phyloP scores from a whole-genome alignment of 92 coral and sea anemone species.

The Porites lobata region DNA sequence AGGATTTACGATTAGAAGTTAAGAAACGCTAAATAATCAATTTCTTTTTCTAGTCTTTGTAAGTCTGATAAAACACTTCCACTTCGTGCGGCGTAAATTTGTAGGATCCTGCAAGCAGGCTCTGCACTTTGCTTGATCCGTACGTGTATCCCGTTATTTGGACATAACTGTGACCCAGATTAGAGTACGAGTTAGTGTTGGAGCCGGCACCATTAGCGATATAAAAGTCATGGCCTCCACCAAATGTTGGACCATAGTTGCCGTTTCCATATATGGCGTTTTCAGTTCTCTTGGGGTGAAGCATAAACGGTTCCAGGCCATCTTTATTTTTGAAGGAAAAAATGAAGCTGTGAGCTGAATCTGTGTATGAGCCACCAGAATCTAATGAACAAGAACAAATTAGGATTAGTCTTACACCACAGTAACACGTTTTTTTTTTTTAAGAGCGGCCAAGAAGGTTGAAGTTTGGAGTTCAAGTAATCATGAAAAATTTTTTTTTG shows the following conservation, averaged over 20 bases:
- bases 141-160: constrained; percentile 56
- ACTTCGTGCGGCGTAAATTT: constrained; percentile 73
- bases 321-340: constrained; percentile 76
- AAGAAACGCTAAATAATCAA: no score
- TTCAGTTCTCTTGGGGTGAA: constrained; percentile 28
- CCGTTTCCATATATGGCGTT: constrained; percentile 69
- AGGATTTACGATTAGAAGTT: no score
- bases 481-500: no score
- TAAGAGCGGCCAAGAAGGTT: no score
- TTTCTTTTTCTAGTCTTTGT: not conserved
- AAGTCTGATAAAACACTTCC: constrained; percentile 78
- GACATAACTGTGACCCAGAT: constrained; percentile 62
- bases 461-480: no score
- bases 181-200: constrained; percentile 58
- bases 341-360: constrained; percentile 70
- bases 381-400: constrained; percentile 18
- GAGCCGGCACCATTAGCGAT: constrained; percentile 64
- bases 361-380: constrained; percentile 65
- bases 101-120: constrained; percentile 70
- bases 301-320: constrained; percentile 68
- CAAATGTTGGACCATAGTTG: constrained; percentile 68
- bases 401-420: no score
- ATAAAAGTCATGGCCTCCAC: constrained; percentile 74
- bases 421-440: no score
- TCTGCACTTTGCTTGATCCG: constrained; percentile 1